Percentiles rank a stretch among this genome's conserved stretches.
Conservation (phyloP, 2,797 vertebrate genomes). For the Amblyopsis hoosieri region DNA sequence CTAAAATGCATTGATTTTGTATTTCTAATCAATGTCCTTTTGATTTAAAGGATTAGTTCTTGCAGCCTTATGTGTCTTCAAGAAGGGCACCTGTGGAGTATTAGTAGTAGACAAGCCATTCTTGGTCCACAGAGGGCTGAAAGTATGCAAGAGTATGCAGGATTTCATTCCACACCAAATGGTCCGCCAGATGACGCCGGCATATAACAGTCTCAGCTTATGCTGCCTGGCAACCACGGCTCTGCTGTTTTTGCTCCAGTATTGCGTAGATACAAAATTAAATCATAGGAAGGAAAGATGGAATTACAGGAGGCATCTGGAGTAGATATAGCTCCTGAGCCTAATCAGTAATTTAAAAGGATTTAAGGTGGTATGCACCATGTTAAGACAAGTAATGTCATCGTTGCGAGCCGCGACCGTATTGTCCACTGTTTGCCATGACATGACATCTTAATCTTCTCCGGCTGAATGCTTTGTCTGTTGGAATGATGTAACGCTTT, state of each 20-base stretch:
- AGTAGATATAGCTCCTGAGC: constrained; percentile 24
- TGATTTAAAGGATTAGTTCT: too few relatives aligned
- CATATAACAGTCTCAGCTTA: constrained; percentile 63
- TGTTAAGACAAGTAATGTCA: not conserved
- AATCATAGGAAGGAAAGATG: constrained; percentile 52
- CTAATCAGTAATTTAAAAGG: constrained; percentile 17
- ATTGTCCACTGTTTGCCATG: constrained; percentile 3
- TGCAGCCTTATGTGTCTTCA: too few relatives aligned
- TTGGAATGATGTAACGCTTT: not conserved
- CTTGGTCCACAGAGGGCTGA: too few relatives aligned
- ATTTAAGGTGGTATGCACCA: constrained; percentile 13
- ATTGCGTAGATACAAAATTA: constrained; percentile 68
- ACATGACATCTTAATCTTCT: not conserved
- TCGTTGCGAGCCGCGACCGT: not conserved
- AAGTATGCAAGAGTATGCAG: too few relatives aligned
- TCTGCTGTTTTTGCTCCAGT: constrained; percentile 66
- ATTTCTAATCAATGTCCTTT: too few relatives aligned
- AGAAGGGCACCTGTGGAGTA: too few relatives aligned
- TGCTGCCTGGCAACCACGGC: constrained; percentile 72
- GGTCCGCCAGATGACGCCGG: too few relatives aligned
- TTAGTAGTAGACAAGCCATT: too few relatives aligned
- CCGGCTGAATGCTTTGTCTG: not conserved
- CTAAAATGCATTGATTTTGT: too few relatives aligned
- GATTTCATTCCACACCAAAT: too few relatives aligned
- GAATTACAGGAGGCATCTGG: constrained; percentile 32